Conservation (phyloP, 2,797 vertebrate genomes). For the Apogon hyalosoma region DNA sequence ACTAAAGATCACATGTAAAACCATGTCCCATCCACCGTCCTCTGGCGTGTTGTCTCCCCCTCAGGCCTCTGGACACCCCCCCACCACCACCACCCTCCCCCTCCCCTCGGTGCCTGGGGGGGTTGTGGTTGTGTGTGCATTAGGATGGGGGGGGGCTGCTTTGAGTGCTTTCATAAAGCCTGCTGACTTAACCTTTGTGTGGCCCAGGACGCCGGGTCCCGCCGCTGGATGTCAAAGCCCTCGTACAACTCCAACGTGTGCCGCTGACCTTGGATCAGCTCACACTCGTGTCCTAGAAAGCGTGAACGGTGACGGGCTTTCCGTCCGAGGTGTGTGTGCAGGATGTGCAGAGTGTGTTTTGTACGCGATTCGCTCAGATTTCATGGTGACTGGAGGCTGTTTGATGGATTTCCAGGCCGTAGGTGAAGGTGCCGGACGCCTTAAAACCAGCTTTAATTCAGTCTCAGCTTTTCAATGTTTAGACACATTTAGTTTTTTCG, state of each 20-base stretch:
- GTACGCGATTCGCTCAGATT: neutral
- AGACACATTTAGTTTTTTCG: too few species aligned
- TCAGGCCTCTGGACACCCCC: slow-evolving; percentile 32
- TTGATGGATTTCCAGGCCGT: too few species aligned
- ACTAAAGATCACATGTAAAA: slow-evolving; percentile 52
- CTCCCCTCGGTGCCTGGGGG: slow-evolving; percentile 28
- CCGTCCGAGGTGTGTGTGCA: slow-evolving; percentile 54
- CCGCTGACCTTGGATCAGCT: slow-evolving; percentile 92
- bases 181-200: slow-evolving; percentile 98
- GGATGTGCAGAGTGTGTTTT: slow-evolving; percentile 1
- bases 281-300: slow-evolving; percentile 85
- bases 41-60: slow-evolving; percentile 58
- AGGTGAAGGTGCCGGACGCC: too few species aligned
- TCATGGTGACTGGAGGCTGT: neutral
- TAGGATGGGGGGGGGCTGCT: slow-evolving; percentile 75
- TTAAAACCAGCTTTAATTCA: too few species aligned
- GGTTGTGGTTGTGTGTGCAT: slow-evolving; percentile 40
- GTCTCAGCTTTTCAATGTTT: too few species aligned
- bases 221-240: slow-evolving; percentile 93
- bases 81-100: too few species aligned
- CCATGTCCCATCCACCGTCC: slow-evolving; percentile 77
- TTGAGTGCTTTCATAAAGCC: slow-evolving; percentile 90
- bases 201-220: slow-evolving; percentile 88
- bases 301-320: slow-evolving; percentile 85
- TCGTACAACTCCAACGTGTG: slow-evolving; percentile 95